Evolutionary conservation across 2,888 invertebrate species (phyloP).

Genomic region (Limnephilus rhombicus): DNA sequence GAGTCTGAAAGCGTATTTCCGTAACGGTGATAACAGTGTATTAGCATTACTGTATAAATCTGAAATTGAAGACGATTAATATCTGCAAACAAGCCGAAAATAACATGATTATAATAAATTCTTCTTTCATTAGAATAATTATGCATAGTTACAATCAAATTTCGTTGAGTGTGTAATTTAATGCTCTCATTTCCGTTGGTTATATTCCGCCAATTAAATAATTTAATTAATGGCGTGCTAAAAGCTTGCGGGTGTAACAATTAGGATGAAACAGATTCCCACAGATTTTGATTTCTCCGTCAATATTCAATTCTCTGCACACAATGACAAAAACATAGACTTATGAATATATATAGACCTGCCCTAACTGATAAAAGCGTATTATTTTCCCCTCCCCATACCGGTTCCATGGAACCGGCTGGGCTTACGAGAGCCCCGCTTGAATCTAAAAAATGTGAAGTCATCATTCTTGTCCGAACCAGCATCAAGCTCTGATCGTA

Average conservation of each 20-base stretch:
- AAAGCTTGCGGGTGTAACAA: slow-evolving; percentile 11
- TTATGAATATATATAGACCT: too few relatives aligned
- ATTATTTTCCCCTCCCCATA: too few relatives aligned
- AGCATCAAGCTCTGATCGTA: too few relatives aligned
- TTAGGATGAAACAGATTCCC: not conserved
- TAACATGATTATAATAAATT: not conserved
- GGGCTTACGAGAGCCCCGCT: too few relatives aligned
- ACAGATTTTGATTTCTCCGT: not conserved
- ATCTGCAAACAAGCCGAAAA: not conserved
- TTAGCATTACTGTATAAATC: not conserved
- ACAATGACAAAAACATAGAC: not conserved
- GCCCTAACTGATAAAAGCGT: too few relatives aligned
- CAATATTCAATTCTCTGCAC: not conserved
- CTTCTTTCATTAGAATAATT: not conserved
- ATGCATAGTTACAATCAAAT: not conserved
- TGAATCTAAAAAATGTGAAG: too few relatives aligned
- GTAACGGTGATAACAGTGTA: not conserved
- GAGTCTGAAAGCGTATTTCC: not conserved
- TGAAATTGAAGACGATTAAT: not conserved
- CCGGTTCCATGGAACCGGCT: too few relatives aligned
- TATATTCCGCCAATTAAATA: slow-evolving; percentile 16
- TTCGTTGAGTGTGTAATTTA: slow-evolving; percentile 5
- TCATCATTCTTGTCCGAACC: too few relatives aligned
- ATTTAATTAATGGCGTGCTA: slow-evolving; percentile 25
- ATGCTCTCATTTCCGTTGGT: not conserved